Percentiles rank a stretch among this genome's conserved stretches.
Conservation (phyloP, 2,888 invertebrate species). For the Molanna angustata region DNA sequence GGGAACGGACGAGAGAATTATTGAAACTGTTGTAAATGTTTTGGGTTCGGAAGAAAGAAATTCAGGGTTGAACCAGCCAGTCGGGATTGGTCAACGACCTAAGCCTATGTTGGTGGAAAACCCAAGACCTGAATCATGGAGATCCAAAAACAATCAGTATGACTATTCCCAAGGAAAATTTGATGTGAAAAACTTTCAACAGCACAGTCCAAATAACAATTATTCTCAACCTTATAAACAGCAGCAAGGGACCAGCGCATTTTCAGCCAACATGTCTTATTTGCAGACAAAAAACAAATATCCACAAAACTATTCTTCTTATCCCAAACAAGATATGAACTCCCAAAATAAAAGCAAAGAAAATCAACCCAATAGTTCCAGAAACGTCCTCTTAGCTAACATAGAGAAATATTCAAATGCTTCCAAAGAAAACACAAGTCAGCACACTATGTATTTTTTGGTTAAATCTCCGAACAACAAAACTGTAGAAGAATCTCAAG, state of each 20-base stretch:
- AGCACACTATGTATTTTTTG: constrained; percentile 50
- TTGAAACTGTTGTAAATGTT: constrained; percentile 64
- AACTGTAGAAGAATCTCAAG: constrained; percentile 56
- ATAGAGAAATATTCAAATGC: constrained; percentile 43
- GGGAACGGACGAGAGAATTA: constrained; percentile 64
- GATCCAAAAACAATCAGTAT: constrained; percentile 40
- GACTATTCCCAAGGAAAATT: constrained; percentile 31
- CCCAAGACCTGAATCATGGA: constrained; percentile 42
- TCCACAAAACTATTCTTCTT: neutral
- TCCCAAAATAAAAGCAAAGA: constrained; percentile 38
- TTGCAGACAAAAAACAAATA: neutral
- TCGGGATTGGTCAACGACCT: constrained; percentile 74
- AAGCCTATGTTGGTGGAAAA: constrained; percentile 62
- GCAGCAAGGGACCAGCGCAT: constrained; percentile 3
- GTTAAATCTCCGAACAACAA: constrained; percentile 59
- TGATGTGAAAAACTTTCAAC: constrained; percentile 2
- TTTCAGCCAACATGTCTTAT: constrained; percentile 28
- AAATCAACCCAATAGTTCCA: constrained; percentile 7
- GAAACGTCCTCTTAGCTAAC: constrained; percentile 43
- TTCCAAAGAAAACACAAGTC: constrained; percentile 37
- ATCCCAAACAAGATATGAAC: constrained; percentile 34
- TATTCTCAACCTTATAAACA: neutral
- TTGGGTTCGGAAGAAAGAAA: constrained; percentile 70
- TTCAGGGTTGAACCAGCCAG: constrained; percentile 66
- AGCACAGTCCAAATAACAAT: neutral